Evolutionary conservation across 35 echinoderm and acorn worm species (phyloP).

Genomic region (Lytechinus variegatus): DNA sequence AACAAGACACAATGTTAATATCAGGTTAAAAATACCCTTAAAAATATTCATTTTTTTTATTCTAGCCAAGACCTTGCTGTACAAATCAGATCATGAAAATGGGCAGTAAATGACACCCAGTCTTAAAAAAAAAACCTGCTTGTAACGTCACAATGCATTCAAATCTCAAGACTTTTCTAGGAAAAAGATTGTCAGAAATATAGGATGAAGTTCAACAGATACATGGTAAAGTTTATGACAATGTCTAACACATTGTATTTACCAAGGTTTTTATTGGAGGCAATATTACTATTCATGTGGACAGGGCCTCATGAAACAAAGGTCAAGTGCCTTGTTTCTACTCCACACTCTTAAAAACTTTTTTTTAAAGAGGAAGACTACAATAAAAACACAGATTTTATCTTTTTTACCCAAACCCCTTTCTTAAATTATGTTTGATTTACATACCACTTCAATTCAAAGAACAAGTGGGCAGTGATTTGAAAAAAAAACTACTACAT

Average conservation of each 20-base stretch:
- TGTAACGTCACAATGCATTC: neutral
- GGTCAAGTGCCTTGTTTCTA: neutral
- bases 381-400: neutral
- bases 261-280: too few relatives aligned
- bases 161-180: neutral
- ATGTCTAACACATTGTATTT: too few relatives aligned
- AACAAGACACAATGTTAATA: neutral
- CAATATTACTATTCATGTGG: too few relatives aligned
- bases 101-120: neutral
- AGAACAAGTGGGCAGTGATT: neutral
- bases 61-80: conserved; percentile 9
- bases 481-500: neutral
- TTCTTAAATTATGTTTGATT: neutral
- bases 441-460: neutral
- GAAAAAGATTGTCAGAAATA: neutral
- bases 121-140: neutral
- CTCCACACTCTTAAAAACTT: neutral
- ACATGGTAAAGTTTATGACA: too few relatives aligned
- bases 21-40: neutral
- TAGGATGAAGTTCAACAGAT: neutral
- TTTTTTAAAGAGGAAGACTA: neutral
- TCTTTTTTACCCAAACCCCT: neutral
- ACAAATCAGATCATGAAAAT: neutral
- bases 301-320: neutral
- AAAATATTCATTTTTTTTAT: neutral